Percentiles rank a stretch among this genome's conserved stretches.
These are phyloP conservation scores for Corapipo altera DNA, from an alignment of 2,113 vertebrate species.

Conservation along the genomic window DNA sequence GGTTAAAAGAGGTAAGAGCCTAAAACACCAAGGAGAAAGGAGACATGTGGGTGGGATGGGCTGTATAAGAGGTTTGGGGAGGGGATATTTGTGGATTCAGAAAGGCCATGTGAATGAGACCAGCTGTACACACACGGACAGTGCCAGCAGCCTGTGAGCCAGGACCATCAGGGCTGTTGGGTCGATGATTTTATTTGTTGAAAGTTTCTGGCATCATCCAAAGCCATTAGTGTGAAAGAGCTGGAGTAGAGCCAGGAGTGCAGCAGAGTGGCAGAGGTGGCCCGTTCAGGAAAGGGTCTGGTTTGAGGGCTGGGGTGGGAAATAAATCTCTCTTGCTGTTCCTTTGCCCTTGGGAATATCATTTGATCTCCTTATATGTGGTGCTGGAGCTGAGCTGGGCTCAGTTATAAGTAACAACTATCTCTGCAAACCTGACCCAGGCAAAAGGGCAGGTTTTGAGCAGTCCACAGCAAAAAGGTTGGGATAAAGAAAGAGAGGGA, in stretches of 20 bases:
- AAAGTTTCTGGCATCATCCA: background rate
- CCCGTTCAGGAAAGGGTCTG: background rate
- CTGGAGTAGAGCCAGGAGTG: background rate
- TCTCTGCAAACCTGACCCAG: background rate
- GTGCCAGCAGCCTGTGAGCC: background rate
- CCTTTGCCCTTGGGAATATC: background rate
- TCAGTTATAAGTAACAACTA: background rate
- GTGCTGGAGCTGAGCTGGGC: background rate
- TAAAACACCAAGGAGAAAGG: background rate
- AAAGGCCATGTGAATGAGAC: background rate
- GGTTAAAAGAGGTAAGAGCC: slow-evolving; percentile 34
- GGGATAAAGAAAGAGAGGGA: background rate
- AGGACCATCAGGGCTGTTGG: background rate
- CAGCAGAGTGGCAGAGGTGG: background rate
- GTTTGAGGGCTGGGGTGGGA: background rate
- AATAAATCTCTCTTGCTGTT: background rate
- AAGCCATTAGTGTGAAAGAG: background rate
- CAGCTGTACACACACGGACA: background rate
- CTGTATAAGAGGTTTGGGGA: background rate
- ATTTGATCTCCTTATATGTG: background rate
- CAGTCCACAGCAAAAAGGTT: background rate
- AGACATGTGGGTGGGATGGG: background rate
- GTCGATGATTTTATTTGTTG: background rate
- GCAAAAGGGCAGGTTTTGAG: background rate
- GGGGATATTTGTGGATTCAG: background rate